These are phyloP conservation scores for Taenaris catops DNA, from an alignment of 2,888 invertebrate genomes.

Conservation along the genomic window DNA sequence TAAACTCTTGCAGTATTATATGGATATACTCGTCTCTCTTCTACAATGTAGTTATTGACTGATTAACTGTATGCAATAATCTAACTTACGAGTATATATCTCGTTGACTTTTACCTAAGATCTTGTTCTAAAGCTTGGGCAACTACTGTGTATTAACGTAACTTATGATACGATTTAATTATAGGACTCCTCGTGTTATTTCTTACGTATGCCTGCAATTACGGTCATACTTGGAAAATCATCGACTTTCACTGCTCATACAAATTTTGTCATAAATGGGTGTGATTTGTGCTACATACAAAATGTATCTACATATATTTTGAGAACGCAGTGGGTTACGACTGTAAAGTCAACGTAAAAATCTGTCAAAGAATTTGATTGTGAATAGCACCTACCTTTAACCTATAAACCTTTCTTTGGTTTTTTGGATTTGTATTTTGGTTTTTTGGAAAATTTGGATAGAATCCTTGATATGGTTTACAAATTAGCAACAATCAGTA, in stretches of 20 bases:
- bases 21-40: no score
- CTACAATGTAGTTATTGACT: no score
- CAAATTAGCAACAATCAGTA: no score
- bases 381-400: no score
- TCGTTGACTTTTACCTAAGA: background rate
- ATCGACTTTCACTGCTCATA: slow-evolving; percentile 16
- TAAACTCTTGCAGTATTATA: no score
- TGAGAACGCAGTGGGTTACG: no score
- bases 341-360: no score
- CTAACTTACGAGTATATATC: background rate
- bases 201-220: slow-evolving; percentile 14
- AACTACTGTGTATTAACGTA: slow-evolving; percentile 7
- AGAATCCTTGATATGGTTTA: no score
- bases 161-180: slow-evolving; percentile 12
- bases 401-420: no score
- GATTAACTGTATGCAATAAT: background rate
- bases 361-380: no score
- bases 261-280: slow-evolving; percentile 7
- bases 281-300: slow-evolving; percentile 6
- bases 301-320: slow-evolving; percentile 31
- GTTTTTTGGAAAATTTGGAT: no score
- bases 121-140: slow-evolving; percentile 5
- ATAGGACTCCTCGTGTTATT: slow-evolving; percentile 11
- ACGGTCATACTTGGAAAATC: slow-evolving; percentile 12
- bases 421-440: no score